Conservation (phyloP, 2,113 vertebrate species). For the Tiliqua scincoides region DNA sequence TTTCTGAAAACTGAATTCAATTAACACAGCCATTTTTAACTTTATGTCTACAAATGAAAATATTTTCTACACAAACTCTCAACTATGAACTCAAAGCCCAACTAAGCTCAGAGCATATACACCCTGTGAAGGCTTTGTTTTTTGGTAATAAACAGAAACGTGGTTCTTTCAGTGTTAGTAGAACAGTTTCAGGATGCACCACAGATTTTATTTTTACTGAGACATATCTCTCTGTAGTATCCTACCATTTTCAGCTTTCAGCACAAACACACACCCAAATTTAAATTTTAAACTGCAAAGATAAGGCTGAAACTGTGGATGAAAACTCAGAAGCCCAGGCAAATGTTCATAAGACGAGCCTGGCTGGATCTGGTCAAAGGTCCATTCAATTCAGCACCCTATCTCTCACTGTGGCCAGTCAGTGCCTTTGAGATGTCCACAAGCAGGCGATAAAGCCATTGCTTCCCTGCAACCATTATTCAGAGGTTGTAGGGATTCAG, state of each 20-base stretch:
- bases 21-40: constrained; percentile 15
- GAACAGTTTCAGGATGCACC: neutral
- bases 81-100: neutral
- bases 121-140: neutral
- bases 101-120: neutral
- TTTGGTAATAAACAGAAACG: neutral
- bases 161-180: neutral
- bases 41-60: constrained; percentile 14
- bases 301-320: neutral
- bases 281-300: neutral
- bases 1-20: neutral
- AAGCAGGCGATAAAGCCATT: too few species aligned
- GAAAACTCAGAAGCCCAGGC: neutral
- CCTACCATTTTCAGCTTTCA: neutral
- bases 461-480: too few species aligned
- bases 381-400: too few species aligned
- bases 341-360: too few species aligned
- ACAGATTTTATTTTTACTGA: neutral
- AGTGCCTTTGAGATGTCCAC: too few species aligned
- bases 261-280: neutral
- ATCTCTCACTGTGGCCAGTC: too few species aligned
- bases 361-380: too few species aligned
- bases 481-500: too few species aligned
- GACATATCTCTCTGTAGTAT: neutral
- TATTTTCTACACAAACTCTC: neutral